Evolutionary conservation across 1,140 invertebrate species (phyloP), one percentile per base, ranked within the genome.

Genomic region (Agraylea sexmaculata): DNA sequence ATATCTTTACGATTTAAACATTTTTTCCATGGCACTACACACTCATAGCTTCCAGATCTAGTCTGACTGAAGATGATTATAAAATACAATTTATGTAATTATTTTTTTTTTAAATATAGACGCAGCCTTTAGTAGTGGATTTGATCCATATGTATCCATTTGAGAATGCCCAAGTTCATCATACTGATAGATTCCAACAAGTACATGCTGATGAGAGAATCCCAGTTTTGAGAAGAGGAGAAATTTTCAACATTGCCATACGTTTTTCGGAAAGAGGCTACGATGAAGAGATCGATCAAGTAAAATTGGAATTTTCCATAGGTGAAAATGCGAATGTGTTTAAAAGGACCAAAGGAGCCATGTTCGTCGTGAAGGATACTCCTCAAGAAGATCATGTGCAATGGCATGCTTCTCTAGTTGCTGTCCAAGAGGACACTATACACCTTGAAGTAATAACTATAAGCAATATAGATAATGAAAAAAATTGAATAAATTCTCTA

Each of bases 201-300:
- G 58, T 78, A 5, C 66, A 73, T 18, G 68, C 73, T 4, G 55
- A 69, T 39, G 58, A 65, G 40, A 59, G 57, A 8, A 62, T 62
- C 5, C 61, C 71, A 0, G 64, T 83, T 22, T 58, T 82, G 2
- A 57, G 80, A 12, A 59, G 80, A n/a, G 80, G 78, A 0, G 67
- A 74, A 47, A 62, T 66, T 1, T 81, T 83, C 59, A 74, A 66
- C 37, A 54, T 78, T 0, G 70, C 71, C 2, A 53, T 80, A 1
- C 55, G 68, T 11, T 77, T 80, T 52, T 56, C 48, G 23, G 54
- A 60, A 33, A 58, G 75, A 45, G 54, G 59, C 2, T 77, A 66
- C 45, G 62, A 75, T 41, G 58, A 64, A 10, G 45, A 54, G 1
- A 58, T 57, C 13, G 77, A 83, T 47, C 56, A 67, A 5, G 52